These are phyloP conservation scores for Macrosteles quadrilineatus DNA, from an alignment of 1,140 invertebrate species.

Conservation along the genomic window DNA sequence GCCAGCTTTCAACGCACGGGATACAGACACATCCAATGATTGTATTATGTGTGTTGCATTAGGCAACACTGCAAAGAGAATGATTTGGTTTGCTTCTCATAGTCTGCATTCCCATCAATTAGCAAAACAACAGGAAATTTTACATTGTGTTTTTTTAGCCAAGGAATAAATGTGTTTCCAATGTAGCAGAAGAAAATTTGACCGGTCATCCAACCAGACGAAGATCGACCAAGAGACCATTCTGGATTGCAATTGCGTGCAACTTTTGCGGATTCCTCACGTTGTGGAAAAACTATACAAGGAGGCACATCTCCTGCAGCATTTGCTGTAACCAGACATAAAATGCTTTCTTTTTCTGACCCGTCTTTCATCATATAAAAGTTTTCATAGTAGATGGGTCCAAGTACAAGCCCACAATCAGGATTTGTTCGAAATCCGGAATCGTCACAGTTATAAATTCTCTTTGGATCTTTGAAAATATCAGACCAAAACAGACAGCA, in stretches of 20 bases:
- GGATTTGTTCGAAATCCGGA: neutral
- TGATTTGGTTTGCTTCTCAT: too few species aligned
- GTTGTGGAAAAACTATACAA: conserved; percentile 13
- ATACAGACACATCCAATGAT: conserved; percentile 49
- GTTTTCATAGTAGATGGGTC: neutral
- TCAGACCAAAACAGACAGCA: too few species aligned
- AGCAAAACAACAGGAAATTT: conserved; percentile 43
- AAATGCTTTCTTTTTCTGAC: conserved; percentile 12
- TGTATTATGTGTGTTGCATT: conserved; percentile 53
- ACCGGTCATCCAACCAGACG: conserved; percentile 45
- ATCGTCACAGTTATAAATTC: neutral
- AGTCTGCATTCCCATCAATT: too few species aligned
- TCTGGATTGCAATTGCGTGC: conserved; percentile 32
- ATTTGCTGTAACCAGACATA: neutral
- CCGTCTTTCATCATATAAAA: conserved; percentile 21
- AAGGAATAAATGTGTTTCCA: conserved; percentile 43
- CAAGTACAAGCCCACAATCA: neutral
- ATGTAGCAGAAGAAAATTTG: conserved; percentile 44
- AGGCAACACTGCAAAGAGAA: too few species aligned
- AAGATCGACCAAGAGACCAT: conserved; percentile 38
- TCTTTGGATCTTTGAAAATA: neutral
- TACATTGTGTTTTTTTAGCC: conserved; percentile 38
- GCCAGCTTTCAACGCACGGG: conserved; percentile 46
- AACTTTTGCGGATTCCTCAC: conserved; percentile 2
- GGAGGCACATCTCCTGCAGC: neutral